These are phyloP conservation scores for Drosophila funebris DNA, from an alignment of 1,140 invertebrate genomes.

Conservation along the genomic window DNA sequence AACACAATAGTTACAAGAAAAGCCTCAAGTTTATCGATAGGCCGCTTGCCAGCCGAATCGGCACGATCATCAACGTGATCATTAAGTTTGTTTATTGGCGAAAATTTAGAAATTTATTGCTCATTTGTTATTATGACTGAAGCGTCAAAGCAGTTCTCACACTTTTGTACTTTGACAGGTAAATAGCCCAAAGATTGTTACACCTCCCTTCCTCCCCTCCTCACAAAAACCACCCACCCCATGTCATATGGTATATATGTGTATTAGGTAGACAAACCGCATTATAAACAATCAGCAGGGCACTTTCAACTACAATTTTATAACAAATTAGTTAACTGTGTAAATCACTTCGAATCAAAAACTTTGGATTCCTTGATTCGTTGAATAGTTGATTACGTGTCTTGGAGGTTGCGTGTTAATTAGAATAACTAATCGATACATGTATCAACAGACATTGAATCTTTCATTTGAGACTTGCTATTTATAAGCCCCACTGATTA, in stretches of 20 bases:
- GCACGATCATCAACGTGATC: constrained; percentile 70
- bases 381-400: constrained; percentile 29
- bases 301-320: not conserved
- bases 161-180: constrained; percentile 64
- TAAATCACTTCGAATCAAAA: no score
- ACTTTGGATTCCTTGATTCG: constrained; percentile 4
- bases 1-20: not conserved
- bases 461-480: constrained; percentile 12
- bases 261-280: constrained; percentile 63
- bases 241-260: constrained; percentile 51
- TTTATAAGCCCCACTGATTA: constrained; percentile 35
- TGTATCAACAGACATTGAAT: constrained; percentile 5
- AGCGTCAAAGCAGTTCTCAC: constrained; percentile 68
- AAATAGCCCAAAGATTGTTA: constrained; percentile 55
- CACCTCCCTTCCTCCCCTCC: constrained; percentile 2
- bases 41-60: constrained; percentile 3
- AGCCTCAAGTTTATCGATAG: not conserved
- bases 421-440: constrained; percentile 37
- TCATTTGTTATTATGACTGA: constrained; percentile 62
- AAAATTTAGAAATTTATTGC: constrained; percentile 81
- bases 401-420: constrained; percentile 48
- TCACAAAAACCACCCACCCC: constrained; percentile 3
- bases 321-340: not conserved
- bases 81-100: constrained; percentile 78
- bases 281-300: constrained; percentile 62